Conservation (phyloP, 2,888 invertebrate genomes). For the Noctuana brunneofusca region DNA sequence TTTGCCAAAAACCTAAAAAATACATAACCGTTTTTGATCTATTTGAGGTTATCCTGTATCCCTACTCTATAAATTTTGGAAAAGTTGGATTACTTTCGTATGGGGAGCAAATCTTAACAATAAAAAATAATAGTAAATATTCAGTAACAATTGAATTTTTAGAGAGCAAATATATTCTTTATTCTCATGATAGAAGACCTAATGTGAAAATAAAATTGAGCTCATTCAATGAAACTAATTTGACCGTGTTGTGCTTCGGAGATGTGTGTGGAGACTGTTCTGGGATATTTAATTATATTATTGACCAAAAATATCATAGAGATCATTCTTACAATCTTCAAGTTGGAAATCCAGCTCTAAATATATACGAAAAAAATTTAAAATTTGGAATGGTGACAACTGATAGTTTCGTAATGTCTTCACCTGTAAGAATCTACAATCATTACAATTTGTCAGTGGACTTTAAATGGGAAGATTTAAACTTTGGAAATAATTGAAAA, state of each 20-base stretch:
- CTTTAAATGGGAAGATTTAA: conserved; percentile 60
- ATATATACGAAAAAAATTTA: conserved; percentile 57
- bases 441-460: conserved; percentile 61
- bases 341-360: conserved; percentile 58
- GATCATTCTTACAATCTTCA: conserved; percentile 61
- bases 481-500: conserved; percentile 3
- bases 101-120: conserved; percentile 54
- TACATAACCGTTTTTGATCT: conserved; percentile 54
- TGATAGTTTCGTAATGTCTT: conserved; percentile 67
- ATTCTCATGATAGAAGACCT: conserved; percentile 52
- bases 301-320: conserved; percentile 59
- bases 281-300: conserved; percentile 59
- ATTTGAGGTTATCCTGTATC: conserved; percentile 57
- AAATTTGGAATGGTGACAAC: conserved; percentile 76
- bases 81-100: conserved; percentile 60
- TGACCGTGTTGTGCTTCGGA: conserved; percentile 58
- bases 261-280: conserved; percentile 51
- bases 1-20: conserved; percentile 51
- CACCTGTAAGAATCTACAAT: conserved; percentile 65
- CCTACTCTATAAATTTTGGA: conserved; percentile 63
- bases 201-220: conserved; percentile 53
- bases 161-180: conserved; percentile 53
- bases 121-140: conserved; percentile 62
- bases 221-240: conserved; percentile 45
- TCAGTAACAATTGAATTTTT: conserved; percentile 54